These are phyloP conservation scores for Apamea sordens DNA, from an alignment of 2,888 invertebrate species.

Conservation along the genomic window DNA sequence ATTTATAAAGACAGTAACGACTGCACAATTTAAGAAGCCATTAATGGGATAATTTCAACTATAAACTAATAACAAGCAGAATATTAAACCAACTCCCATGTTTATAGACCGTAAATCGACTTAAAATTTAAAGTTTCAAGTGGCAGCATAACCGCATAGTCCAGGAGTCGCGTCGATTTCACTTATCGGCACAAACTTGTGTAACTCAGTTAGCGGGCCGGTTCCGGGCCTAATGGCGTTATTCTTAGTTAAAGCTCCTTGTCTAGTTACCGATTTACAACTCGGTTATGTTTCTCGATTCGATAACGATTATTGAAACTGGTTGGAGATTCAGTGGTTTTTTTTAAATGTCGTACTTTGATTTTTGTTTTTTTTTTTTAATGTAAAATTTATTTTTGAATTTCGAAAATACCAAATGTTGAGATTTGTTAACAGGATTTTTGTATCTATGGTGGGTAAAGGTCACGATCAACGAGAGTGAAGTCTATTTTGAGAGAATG, in stretches of 20 bases:
- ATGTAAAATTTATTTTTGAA: too few species aligned
- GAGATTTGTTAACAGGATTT: not conserved
- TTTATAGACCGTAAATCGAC: conserved; percentile 52
- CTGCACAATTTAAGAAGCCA: not conserved
- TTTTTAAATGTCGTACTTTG: not conserved
- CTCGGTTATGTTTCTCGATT: conserved; percentile 76
- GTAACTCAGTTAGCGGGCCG: conserved; percentile 79
- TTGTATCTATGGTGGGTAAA: too few species aligned
- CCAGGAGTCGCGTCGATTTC: conserved; percentile 76
- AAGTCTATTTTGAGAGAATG: not conserved
- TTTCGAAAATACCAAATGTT: not conserved
- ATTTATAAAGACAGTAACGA: not conserved
- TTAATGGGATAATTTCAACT: not conserved
- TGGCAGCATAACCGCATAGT: conserved; percentile 70
- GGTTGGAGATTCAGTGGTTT: conserved; percentile 19
- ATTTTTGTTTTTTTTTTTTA: not conserved
- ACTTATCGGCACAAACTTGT: conserved; percentile 83
- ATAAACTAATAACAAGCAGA: conserved; percentile 20
- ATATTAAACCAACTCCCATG: conserved; percentile 38
- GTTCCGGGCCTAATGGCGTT: conserved; percentile 79
- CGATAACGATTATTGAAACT: conserved; percentile 63
- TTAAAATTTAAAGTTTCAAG: conserved; percentile 66
- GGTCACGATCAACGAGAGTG: not conserved
- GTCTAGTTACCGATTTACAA: conserved; percentile 81
- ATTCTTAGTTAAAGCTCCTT: conserved; percentile 78